These are phyloP conservation scores for Poecile atricapillus DNA, from an alignment of 2,113 vertebrate genomes.

Conservation along the genomic window DNA sequence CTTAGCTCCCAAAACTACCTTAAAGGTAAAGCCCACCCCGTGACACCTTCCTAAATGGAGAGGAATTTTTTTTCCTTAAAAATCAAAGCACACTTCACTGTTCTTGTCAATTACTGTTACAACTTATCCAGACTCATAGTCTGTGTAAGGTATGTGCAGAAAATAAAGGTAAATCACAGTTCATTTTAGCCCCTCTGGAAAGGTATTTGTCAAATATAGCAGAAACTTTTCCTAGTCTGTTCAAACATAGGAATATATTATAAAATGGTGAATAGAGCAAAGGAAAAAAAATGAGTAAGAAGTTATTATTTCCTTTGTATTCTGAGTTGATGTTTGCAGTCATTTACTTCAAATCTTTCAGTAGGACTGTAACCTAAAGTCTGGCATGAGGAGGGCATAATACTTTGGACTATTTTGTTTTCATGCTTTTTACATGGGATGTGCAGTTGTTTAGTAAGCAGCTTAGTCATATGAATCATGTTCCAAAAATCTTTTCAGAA, in stretches of 20 bases:
- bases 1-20: too few relatives aligned
- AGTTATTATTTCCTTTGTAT: background rate
- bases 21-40: too few relatives aligned
- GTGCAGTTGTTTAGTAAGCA: background rate
- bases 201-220: background rate
- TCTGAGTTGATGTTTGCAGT: background rate
- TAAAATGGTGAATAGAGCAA: background rate
- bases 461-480: background rate
- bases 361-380: background rate
- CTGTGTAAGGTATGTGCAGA: background rate
- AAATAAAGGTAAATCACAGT: background rate
- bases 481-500: background rate
- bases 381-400: background rate
- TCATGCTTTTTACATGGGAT: background rate
- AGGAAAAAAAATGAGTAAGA: rapidly evolving
- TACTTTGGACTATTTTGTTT: background rate
- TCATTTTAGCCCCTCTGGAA: background rate
- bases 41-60: background rate
- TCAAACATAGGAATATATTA: background rate
- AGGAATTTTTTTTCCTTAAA: background rate
- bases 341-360: background rate
- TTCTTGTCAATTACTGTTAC: background rate
- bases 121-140: background rate
- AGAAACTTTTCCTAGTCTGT: background rate
- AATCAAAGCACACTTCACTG: background rate